Evolutionary conservation across 2,797 vertebrate genomes (phyloP), one percentile per base, ranked within the genome.

Genomic region (Podarcis lilfordi): DNA sequence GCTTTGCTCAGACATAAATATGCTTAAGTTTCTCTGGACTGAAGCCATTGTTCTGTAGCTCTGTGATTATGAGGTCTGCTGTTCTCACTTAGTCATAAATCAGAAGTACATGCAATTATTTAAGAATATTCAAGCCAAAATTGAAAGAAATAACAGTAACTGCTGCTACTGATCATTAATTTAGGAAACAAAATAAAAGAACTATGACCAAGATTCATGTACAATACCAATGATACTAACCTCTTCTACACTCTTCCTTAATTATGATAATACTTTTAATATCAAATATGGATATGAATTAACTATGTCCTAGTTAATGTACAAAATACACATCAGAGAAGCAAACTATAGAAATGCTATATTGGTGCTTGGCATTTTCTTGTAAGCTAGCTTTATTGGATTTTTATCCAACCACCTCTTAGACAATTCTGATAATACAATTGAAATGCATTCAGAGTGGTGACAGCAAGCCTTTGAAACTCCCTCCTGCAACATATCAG

Each of bases 41-140:
- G 32, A 23, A 88, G 19, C 4, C 11, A 55, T 13, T 45, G 35
- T 74, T 72, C 64, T 55, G 23, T 85, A 74, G 64, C 9, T 50
- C 55, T 66, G 25, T 11, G 59, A 9, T 79, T 27, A 82, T 66
- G 0, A 81, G 4, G n/a, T 2, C 86, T 76, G 37, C 13, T 92
- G 2, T 88, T 77, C 88, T 80, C 50, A 21, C 10, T 64, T 40
- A 11, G 2, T 2, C 37, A 32, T 37, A 80, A 89, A 35, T 69
- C 8, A 88, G 32, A n/a, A 92, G 21, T 50, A 84, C 86, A 69
- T 64, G 72, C 13, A 61, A 71, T 25, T 10, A 81, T 89, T 86
- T 29, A 40, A 82, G 7, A 45, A 50, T 55, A 77, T 2, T 6
- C 5, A 45, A 37, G 1, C 10, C 10, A 29, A 79, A 74, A 72